Evolutionary conservation across 1,140 invertebrate genomes (phyloP).

Genomic region (Cheumatopsyche charites): DNA sequence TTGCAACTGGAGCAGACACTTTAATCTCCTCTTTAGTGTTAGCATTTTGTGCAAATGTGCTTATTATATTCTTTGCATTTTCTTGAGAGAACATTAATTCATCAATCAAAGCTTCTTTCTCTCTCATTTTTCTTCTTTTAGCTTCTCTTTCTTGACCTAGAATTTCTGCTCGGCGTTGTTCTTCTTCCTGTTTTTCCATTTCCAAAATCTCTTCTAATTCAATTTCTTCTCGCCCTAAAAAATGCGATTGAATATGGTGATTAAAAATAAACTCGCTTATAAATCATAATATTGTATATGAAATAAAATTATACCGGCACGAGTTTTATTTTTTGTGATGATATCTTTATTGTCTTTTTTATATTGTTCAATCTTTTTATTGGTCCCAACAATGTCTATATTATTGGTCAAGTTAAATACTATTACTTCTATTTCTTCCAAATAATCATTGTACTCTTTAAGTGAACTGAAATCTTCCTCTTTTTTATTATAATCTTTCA

Average conservation of each 20-base stretch:
- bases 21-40: conserved; percentile 68
- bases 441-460: conserved; percentile 90
- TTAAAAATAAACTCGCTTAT: background rate
- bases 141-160: conserved; percentile 71
- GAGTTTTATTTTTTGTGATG: conserved; percentile 86
- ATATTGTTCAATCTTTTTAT: conserved; percentile 92
- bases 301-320: conserved; percentile 59
- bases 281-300: background rate
- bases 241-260: background rate
- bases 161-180: conserved; percentile 68
- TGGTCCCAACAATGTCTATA: conserved; percentile 88
- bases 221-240: conserved; percentile 68
- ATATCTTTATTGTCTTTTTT: conserved; percentile 91
- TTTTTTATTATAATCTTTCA: conserved; percentile 91
- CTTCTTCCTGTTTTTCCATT: conserved; percentile 77
- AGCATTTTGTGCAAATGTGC: conserved; percentile 75
- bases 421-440: conserved; percentile 90
- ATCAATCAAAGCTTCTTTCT: conserved; percentile 91
- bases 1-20: conserved; percentile 55
- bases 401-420: conserved; percentile 93
- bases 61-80: conserved; percentile 86
- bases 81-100: conserved; percentile 92
- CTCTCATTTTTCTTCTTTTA: conserved; percentile 81
- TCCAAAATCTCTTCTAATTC: conserved; percentile 89
- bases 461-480: conserved; percentile 86